phyloP scores from a whole-genome alignment of 2,113 vertebrate species.

The Oenanthe melanoleuca region DNA sequence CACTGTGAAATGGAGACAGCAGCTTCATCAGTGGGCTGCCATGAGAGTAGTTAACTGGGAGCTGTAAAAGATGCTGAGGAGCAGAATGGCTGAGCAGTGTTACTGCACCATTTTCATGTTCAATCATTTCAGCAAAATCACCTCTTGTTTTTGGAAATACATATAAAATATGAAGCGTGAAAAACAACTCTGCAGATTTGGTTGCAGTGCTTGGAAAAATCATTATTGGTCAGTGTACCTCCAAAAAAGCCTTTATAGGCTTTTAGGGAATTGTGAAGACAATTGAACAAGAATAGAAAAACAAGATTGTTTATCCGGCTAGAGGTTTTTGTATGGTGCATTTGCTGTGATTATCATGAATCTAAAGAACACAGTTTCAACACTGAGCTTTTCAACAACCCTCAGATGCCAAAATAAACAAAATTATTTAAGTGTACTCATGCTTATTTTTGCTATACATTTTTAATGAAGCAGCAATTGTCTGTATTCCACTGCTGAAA shows the following conservation, averaged over 20 bases:
- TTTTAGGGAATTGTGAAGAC: slow-evolving; percentile 4
- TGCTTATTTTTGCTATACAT: background rate
- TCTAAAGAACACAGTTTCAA: slow-evolving; percentile 36
- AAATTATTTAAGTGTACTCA: background rate
- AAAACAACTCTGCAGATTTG: background rate
- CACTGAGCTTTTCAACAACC: slow-evolving; percentile 11
- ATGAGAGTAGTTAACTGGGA: background rate
- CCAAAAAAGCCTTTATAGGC: background rate
- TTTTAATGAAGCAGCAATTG: background rate
- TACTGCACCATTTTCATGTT: background rate
- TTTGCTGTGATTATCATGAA: slow-evolving; percentile 42
- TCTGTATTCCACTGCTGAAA: slow-evolving; percentile 15
- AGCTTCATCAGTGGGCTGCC: background rate
- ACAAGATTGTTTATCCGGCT: slow-evolving; percentile 31
- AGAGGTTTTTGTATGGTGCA: background rate
- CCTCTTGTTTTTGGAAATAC: background rate
- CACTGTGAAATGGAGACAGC: background rate
- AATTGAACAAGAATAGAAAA: slow-evolving; percentile 6
- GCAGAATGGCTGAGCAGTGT: background rate
- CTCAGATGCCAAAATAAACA: slow-evolving; percentile 9
- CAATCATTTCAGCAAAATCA: background rate
- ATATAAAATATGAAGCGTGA: slow-evolving; percentile 1
- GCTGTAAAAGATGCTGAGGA: background rate
- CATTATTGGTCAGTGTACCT: background rate
- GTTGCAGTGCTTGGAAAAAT: background rate